These are phyloP conservation scores for Digitonthophagus gazella DNA, from an alignment of 2,888 invertebrate species.

Conservation along the genomic window DNA sequence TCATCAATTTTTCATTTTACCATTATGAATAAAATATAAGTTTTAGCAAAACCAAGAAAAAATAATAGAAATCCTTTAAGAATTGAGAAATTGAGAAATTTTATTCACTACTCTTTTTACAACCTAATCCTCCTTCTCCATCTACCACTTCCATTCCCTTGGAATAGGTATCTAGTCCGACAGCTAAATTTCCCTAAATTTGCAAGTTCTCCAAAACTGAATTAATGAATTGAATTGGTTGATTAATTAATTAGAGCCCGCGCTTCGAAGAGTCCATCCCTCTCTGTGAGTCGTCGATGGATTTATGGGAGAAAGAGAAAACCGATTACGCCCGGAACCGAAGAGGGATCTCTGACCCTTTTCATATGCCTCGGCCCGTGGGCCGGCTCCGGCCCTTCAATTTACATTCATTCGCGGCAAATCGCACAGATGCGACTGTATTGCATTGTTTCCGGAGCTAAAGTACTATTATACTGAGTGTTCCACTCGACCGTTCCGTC, in stretches of 20 bases:
- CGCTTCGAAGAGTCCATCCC: slow-evolving; percentile 47
- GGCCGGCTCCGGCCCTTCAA: slow-evolving; percentile 36
- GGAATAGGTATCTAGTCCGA: background rate
- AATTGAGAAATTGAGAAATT: no score
- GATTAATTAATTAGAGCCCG: slow-evolving; percentile 63
- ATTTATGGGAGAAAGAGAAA: no score
- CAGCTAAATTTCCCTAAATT: slow-evolving; percentile 44
- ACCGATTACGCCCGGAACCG: background rate
- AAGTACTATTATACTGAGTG: slow-evolving; percentile 28
- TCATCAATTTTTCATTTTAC: no score
- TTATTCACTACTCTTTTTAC: no score
- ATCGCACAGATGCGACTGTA: slow-evolving; percentile 29
- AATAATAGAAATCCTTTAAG: no score
- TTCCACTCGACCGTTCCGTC: slow-evolving; percentile 20
- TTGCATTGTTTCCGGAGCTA: slow-evolving; percentile 25
- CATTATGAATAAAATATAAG: no score
- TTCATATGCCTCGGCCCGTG: slow-evolving; percentile 39
- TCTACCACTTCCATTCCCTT: no score
- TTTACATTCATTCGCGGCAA: slow-evolving; percentile 42
- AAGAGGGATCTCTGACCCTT: slow-evolving; percentile 40
- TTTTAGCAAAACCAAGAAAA: no score
- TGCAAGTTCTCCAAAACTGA: slow-evolving; percentile 50
- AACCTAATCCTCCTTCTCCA: no score
- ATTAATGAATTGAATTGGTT: slow-evolving; percentile 60
- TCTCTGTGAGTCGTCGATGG: no score